Evolutionary conservation across 2,888 invertebrate species (phyloP), one percentile per base, ranked within the genome.

Genomic region (Trissolcus brochymenae): DNA sequence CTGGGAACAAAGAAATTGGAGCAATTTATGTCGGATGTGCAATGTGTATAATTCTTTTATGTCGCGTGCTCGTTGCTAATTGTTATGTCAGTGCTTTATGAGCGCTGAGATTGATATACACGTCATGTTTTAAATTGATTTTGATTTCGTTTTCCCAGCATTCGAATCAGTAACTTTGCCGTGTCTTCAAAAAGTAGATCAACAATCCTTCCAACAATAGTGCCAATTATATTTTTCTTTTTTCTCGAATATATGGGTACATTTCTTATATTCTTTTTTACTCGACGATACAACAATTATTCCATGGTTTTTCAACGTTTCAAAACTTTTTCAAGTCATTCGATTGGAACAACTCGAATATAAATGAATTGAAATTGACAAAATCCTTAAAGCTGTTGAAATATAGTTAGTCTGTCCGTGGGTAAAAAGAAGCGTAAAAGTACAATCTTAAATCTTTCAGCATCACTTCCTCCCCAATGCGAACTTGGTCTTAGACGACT

Each of bases 371-470:
- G 46, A 16, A 41, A 57, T 59, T 43, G 59, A 68, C 60, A 46
- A 51, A 68, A 68, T 68, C 53, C 57, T 50, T 25, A 21, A 54
- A 54, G 54, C 59, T 68, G 59, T 46, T 35, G 35, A 35, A 35
- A 35, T 35, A 53, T 54, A 68, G 60, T 46, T 21, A 55, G 59
- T 21, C 61, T 25, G 51, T 17, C 25, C 14, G 46, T 21, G 54
- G 19, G 49, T 53, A 61, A 68, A n/a, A 68, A 59, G 68, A 61
- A 68, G 54, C 59, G 51, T 51, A 57, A 68, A 60, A 68, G 53
- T 41, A 53, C 53, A 60, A 68, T 68, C 68, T 68, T 61, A 68
- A 68, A 61, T 68, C 68, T 61, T 60, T 68, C 68, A 68, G 55
- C 68, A 21, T 50, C 68, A 68, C 61, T 68, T 68, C 60, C 68